Percentiles rank a stretch among this genome's conserved stretches.
Conservation (phyloP, 2,888 invertebrate species). For the Lumbricus terrestris region DNA sequence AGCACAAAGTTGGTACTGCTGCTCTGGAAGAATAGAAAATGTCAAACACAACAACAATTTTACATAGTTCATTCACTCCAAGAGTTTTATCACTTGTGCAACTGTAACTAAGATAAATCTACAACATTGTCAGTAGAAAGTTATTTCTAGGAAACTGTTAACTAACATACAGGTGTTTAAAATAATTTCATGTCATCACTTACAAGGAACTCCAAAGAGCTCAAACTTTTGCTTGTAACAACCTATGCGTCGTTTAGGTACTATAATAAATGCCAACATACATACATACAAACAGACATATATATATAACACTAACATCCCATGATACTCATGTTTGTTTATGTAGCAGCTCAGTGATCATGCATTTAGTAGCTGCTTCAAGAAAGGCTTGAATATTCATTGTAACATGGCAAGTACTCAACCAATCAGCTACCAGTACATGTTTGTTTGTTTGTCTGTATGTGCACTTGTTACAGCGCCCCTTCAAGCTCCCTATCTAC, state of each 20-base stretch:
- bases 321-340: neutral
- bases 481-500: too few species aligned
- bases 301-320: too few species aligned
- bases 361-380: neutral
- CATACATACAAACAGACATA: too few species aligned
- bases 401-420: neutral
- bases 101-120: too few species aligned
- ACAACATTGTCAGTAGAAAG: too few species aligned
- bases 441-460: too few species aligned
- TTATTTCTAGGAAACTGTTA: too few species aligned
- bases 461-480: too few species aligned
- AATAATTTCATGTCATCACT: neutral
- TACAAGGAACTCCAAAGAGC: neutral
- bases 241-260: too few species aligned
- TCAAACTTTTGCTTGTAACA: neutral
- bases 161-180: neutral
- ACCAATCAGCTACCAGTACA: neutral
- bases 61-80: too few species aligned
- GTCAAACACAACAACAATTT: neutral
- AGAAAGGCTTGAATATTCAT: neutral
- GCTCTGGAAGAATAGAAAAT: constrained; percentile 44
- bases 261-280: too few species aligned
- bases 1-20: constrained; percentile 57
- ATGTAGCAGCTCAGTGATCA: neutral
- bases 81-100: too few species aligned